Evolutionary conservation across 1,140 invertebrate species (phyloP), one percentile per base, ranked within the genome.

Genomic region (Caenorhabditis inopinata): DNA sequence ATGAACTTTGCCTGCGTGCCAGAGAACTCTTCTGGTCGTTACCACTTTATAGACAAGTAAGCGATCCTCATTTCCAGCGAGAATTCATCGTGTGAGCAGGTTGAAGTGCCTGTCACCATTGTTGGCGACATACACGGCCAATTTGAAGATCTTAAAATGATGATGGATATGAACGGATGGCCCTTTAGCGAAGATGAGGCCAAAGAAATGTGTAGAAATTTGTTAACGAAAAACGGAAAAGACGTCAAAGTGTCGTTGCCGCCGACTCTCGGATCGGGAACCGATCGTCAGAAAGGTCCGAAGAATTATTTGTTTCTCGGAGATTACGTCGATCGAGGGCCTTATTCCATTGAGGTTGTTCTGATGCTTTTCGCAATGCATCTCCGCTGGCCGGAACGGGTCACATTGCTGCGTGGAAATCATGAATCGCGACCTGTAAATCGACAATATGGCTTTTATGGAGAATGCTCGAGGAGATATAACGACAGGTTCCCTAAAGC

Each of bases 331-430:
- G 96, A 98, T 89, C 91, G 96, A 91, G 96, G 96, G 74, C 98
- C 97, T 90, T 98, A 97, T 90, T 97, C 95, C 88, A 96, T 98
- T 16, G 96, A 98, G 92, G 98, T 96, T 83, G 98, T 99, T 91
- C 91, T 98, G 85, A 91, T 98, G 81, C 91, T 99, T 82, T 90
- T 98, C 89, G 96, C 96, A 77, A 91, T 98, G 81, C 98, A 99
- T 91, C 96, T 96, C 92, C 92, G 96, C 84, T 98, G 98, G 91
- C 96, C 96, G 85, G 96, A 99, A 90, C 92, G 96, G 88, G 97
- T 99, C 58, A 98, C 96, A 82, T 90, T 99, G 85, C 96, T 97
- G 83, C 91, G 95, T 87, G 95, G 95, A 25, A 97, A 97, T 89
- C 95, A 97, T 87, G 95, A 97, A 90, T 96, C 94, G 53, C 91